These are phyloP conservation scores for Pseudochirops corinnae DNA, from an alignment of 2,797 vertebrate genomes.

Conservation along the genomic window DNA sequence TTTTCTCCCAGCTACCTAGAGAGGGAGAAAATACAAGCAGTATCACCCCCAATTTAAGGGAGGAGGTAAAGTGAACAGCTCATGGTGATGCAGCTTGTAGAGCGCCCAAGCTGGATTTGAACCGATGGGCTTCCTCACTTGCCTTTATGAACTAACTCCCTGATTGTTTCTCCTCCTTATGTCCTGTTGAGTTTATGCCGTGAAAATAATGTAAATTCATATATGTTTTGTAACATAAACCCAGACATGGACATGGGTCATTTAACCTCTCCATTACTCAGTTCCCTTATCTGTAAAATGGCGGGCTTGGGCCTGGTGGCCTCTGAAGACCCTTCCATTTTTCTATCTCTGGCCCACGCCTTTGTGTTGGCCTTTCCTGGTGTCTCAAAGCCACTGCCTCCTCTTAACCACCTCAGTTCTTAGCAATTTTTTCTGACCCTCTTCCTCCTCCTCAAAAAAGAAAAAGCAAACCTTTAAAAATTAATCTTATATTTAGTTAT, in stretches of 20 bases:
- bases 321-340: not conserved
- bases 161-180: not conserved
- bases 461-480: not conserved
- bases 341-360: not conserved
- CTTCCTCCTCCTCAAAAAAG: not conserved
- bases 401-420: not conserved
- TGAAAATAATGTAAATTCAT: not conserved
- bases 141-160: not conserved
- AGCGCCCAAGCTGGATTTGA: not conserved
- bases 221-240: not conserved
- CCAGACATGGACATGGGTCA: not conserved
- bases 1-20: not conserved
- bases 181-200: not conserved
- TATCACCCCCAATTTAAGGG: slow-evolving; percentile 1
- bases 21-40: slow-evolving; percentile 11
- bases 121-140: not conserved
- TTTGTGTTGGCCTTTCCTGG: not conserved
- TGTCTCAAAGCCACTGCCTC: not conserved
- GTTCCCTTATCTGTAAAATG: not conserved
- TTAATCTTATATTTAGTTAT: not conserved
- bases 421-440: not conserved
- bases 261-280: not conserved
- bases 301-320: not conserved
- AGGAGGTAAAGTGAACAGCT: too few relatives aligned
- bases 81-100: not conserved